Percentiles rank a stretch among this genome's conserved stretches.
These are phyloP conservation scores for Papilio polytes DNA, from an alignment of 1,140 invertebrate species.

Conservation along the genomic window DNA sequence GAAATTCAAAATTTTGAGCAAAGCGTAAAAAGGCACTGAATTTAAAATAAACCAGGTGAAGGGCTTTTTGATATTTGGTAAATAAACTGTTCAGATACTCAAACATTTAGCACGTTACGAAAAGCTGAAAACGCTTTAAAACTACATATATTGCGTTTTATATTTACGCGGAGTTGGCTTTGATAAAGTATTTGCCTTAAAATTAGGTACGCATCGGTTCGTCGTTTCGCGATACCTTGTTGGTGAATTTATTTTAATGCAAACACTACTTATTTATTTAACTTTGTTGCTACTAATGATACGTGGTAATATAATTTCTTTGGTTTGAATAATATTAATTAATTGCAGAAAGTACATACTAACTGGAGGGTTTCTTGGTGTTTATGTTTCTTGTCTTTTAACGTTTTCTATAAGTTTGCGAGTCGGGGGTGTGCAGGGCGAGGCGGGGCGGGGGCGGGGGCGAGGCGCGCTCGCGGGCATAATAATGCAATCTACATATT, in stretches of 20 bases:
- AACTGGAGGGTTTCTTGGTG: neutral
- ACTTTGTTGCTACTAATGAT: neutral
- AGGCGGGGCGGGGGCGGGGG: neutral
- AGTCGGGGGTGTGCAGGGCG: neutral
- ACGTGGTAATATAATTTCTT: no score
- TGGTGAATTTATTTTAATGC: neutral
- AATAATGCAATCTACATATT: slow-evolving; percentile 24
- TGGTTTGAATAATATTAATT: no score
- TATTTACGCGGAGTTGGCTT: neutral
- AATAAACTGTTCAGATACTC: neutral
- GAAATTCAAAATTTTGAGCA: neutral
- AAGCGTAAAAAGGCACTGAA: neutral
- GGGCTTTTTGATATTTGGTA: neutral
- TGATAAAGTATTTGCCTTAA: neutral
- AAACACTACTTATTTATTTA: neutral
- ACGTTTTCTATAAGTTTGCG: neutral
- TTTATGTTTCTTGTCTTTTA: neutral
- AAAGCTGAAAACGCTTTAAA: neutral
- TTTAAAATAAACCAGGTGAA: neutral
- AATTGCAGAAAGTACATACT: neutral
- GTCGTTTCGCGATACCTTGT: neutral
- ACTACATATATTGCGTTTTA: neutral
- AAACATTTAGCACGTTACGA: neutral
- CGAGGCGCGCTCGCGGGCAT: neutral
- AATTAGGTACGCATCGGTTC: neutral